Base-by-base conservation (phyloP, 2,797 vertebrate genomes). In the Periparus ater region DNA sequence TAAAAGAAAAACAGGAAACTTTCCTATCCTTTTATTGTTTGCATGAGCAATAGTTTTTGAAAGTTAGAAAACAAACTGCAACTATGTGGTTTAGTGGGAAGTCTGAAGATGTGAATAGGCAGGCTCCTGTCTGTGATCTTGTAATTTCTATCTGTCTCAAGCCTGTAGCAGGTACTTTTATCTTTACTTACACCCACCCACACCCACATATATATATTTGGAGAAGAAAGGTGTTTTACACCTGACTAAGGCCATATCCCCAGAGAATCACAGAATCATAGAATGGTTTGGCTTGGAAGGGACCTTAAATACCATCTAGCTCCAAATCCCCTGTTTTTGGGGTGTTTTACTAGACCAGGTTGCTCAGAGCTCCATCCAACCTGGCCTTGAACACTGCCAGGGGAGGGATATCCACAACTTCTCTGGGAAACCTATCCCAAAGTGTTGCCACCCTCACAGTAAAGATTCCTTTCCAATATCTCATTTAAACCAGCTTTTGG, bases 1-100 rank as follows among this genome's bases (percentile, higher is more conserved):
- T 40, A 27, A 67, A 88, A 79, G 47, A 62, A 85, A 92, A 85
- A 53, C 48, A 47, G 62, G 84, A 77, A 89, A 44, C 82, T 58
- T 87, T 93, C 42, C 54, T 32, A 82, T 91, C 62, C 36, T 72
- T 77, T 79, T 58, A 53, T 82, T 93, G 30, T 95, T 94, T 21
- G 15, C 47, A 48, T 15, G 12, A 72, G 40, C 34, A 61, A 17
- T 38, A 51, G 32, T 42, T 93, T 91, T 78, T 2, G 0, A 67
- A 75, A 89, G 57, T 54, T 68, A 23, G 34, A 81, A 84, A 84
- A 58, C 32, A 50, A 79, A 32, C 13, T 36, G 38, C 29, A 51
- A 1, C 32, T 42, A 5, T 34, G 55, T 62, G 48, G 38, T 42
- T 75, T 57, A 27, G 45, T 57, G 48, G 9, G 1, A 77, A 76